phyloP scores from a whole-genome alignment of 2,113 vertebrate genomes.

The Pseudolaguvia tuberculata region DNA sequence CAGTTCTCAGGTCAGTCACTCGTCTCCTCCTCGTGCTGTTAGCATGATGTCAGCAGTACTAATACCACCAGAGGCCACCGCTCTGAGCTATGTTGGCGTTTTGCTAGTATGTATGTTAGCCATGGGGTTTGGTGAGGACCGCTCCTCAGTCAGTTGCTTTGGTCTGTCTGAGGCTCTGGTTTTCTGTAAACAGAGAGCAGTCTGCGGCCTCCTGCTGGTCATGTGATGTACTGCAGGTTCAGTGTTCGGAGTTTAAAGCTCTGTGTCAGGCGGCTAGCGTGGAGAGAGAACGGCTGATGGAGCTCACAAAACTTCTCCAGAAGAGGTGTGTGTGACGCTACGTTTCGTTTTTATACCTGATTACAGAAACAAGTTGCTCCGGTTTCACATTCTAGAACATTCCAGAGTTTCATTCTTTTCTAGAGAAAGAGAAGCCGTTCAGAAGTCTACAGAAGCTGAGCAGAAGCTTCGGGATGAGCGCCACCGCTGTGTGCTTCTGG shows the following conservation, averaged over 20 bases:
- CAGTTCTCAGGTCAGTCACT: too few species aligned
- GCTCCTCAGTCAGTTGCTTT: too few species aligned
- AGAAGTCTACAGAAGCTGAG: constrained; percentile 62
- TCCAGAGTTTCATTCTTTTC: background rate
- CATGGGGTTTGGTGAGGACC: too few species aligned
- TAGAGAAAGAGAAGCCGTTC: constrained; percentile 68
- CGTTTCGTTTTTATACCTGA: too few species aligned
- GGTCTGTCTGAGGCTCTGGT: background rate
- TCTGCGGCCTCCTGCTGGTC: constrained; percentile 38
- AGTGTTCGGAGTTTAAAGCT: constrained; percentile 65
- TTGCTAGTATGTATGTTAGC: too few species aligned
- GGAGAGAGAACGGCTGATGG: constrained; percentile 70
- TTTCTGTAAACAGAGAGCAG: constrained; percentile 23
- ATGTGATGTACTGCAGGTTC: constrained; percentile 55
- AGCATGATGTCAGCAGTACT: too few species aligned
- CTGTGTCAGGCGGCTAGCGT: constrained; percentile 68
- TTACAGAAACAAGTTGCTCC: too few species aligned
- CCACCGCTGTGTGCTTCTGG: constrained; percentile 54
- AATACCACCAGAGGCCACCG: too few species aligned
- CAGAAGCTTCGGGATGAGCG: constrained; percentile 68
- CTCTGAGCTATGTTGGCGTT: too few species aligned
- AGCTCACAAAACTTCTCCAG: constrained; percentile 72
- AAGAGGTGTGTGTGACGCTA: constrained; percentile 63
- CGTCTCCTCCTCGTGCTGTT: too few species aligned
- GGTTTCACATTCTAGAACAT: background rate